Evolutionary conservation across 2,888 invertebrate genomes (phyloP).

Genomic region (Chrysodeixis includens): DNA sequence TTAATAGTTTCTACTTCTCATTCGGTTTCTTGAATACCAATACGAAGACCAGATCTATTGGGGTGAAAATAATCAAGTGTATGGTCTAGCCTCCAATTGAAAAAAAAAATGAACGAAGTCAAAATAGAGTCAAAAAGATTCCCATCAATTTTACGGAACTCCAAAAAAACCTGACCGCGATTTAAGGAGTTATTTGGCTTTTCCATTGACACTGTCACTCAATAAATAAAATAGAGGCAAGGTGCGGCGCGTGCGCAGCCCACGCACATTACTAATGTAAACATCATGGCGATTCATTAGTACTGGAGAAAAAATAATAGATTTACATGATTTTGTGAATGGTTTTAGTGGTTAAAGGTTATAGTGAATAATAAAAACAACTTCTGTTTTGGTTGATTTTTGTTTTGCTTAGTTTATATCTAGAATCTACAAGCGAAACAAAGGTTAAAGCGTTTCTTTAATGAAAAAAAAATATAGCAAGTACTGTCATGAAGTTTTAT

Average conservation of each 20-base stretch:
- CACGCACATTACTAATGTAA: constrained; percentile 76
- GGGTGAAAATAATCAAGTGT: too few species aligned
- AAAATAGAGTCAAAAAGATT: too few species aligned
- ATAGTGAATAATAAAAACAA: not conserved
- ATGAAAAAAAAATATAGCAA: too few species aligned
- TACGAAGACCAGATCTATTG: too few species aligned
- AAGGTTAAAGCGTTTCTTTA: too few species aligned
- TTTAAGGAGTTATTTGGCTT: constrained; percentile 61
- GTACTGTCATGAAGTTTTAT: too few species aligned
- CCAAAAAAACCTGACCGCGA: constrained; percentile 52
- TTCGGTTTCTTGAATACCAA: too few species aligned
- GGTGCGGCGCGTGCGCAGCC: constrained; percentile 78
- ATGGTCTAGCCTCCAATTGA: too few species aligned
- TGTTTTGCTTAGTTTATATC: too few species aligned
- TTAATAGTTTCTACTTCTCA: too few species aligned
- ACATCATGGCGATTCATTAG: constrained; percentile 64
- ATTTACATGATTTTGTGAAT: constrained; percentile 22
- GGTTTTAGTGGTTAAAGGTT: constrained; percentile 3
- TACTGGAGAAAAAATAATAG: constrained; percentile 30
- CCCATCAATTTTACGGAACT: constrained; percentile 24
- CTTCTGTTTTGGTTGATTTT: not conserved
- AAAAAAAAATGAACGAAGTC: too few species aligned
- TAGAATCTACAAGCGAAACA: too few species aligned
- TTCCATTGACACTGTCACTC: constrained; percentile 68
- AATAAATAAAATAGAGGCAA: constrained; percentile 67